These are phyloP conservation scores for Trinorchestia longiramus DNA, from an alignment of 1,140 invertebrate species.

Conservation along the genomic window DNA sequence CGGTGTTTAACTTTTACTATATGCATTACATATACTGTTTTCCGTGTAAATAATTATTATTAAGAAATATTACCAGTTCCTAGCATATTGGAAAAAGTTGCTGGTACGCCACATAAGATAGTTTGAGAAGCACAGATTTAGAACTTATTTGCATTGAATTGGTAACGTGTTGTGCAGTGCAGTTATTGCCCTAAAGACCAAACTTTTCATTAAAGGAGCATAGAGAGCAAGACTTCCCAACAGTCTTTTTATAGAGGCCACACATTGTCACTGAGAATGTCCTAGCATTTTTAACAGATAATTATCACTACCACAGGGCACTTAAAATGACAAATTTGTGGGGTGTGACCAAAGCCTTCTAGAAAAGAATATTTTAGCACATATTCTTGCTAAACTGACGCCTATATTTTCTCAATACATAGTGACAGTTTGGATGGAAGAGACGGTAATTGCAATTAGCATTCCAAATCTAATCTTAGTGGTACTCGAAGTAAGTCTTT, in stretches of 20 bases:
- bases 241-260: background rate
- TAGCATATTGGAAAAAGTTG: no score
- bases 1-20: no score
- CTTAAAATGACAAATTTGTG: background rate
- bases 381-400: background rate
- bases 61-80: no score
- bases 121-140: no score
- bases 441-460: background rate
- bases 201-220: background rate
- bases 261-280: background rate
- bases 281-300: background rate
- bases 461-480: background rate
- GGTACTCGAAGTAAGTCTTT: background rate
- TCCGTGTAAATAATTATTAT: no score
- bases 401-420: background rate
- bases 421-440: background rate
- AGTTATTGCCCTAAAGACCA: background rate
- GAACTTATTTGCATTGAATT: background rate
- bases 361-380: background rate
- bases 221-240: background rate
- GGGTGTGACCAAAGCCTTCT: background rate
- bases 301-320: background rate
- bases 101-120: no score
- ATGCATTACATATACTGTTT: no score
- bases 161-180: background rate